phyloP scores from a whole-genome alignment of 2,888 invertebrate species.

The Dryobotodes eremita region DNA sequence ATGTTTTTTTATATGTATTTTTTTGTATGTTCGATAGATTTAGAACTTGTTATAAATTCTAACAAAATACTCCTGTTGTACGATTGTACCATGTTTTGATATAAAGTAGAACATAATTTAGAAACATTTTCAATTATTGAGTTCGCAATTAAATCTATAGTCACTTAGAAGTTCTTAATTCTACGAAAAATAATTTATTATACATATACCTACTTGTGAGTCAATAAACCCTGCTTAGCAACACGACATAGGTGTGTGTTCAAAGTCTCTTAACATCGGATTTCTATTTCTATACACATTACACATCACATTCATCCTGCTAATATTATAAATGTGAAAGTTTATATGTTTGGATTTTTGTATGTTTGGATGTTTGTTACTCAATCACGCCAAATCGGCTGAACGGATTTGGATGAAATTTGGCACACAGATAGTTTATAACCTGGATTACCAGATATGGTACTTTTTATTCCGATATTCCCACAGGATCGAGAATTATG shows the following conservation, averaged over 20 bases:
- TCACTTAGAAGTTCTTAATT: background rate
- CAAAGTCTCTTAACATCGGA: background rate
- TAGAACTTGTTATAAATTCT: background rate
- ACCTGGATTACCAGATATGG: no score
- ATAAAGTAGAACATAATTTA: background rate
- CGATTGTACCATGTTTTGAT: background rate
- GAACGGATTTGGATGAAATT: no score
- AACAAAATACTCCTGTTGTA: background rate
- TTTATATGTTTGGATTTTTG: no score
- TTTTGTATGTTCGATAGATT: background rate
- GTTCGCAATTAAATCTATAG: background rate
- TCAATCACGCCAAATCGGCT: no score
- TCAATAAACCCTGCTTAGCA: background rate
- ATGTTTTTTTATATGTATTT: no score
- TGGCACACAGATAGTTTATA: no score
- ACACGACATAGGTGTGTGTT: background rate
- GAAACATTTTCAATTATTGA: background rate
- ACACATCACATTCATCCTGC: no score
- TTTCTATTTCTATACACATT: background rate
- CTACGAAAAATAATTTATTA: background rate
- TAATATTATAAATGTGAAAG: no score
- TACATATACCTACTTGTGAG: background rate
- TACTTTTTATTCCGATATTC: no score
- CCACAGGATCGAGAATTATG: no score
- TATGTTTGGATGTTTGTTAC: no score